Percentiles rank a stretch among this genome's conserved stretches.
phyloP scores from a whole-genome alignment of 2,797 vertebrate genomes.

The Gephyroberyx darwinii region DNA sequence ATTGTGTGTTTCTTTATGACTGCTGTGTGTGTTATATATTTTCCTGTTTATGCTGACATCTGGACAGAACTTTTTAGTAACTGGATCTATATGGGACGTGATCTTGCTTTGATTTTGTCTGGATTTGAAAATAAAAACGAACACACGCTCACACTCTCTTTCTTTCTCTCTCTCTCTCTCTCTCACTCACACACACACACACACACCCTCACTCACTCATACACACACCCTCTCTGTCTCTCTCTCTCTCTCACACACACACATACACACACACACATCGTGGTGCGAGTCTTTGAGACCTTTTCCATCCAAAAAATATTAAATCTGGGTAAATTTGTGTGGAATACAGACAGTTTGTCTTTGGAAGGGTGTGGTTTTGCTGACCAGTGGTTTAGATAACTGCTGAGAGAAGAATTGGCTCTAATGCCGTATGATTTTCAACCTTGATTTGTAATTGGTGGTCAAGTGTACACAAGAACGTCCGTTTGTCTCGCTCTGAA shows the following conservation, averaged over 20 bases:
- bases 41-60: constrained; percentile 32
- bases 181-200: constrained; percentile 26
- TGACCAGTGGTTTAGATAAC: constrained; percentile 59
- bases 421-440: constrained; percentile 61
- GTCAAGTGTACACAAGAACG: constrained; percentile 56
- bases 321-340: constrained; percentile 38
- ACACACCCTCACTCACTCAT: neutral
- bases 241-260: neutral
- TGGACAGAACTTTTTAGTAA: constrained; percentile 21
- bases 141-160: constrained; percentile 7
- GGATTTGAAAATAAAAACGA: constrained; percentile 32
- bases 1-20: neutral
- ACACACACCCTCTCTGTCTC: too few relatives aligned
- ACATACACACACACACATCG: constrained; percentile 32
- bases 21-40: constrained; percentile 14
- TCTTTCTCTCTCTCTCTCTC: too few relatives aligned
- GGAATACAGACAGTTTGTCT: constrained; percentile 41
- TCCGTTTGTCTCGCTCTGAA: constrained; percentile 64
- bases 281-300: constrained; percentile 26
- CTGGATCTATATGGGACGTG: constrained; percentile 28
- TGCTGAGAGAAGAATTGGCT: constrained; percentile 52
- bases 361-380: constrained; percentile 72
- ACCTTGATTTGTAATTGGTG: constrained; percentile 68
- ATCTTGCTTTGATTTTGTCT: constrained; percentile 29
- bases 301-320: constrained; percentile 41